Base-by-base conservation (phyloP, 1,140 invertebrate genomes). In the Drosophila sproati region DNA sequence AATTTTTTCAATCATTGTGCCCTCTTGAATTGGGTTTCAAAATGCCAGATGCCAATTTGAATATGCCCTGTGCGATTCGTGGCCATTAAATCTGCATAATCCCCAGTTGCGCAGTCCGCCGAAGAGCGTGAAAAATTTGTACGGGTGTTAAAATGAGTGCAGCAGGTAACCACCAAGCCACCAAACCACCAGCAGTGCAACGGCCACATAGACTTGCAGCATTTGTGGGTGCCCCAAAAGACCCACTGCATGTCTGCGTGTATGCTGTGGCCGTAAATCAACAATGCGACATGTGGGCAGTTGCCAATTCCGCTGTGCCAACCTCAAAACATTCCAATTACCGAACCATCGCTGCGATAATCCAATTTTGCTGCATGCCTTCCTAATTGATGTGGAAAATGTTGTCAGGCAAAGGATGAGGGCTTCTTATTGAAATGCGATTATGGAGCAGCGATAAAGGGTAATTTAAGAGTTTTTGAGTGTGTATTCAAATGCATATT, bases 1-100 rank as follows among this genome's bases (percentile, higher is more conserved):
- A 80, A 61, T 73, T 70, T 87, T 71, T 82, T 78, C 82, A 87
- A 87, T 82, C 72, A 82, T 31, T 83, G 34, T 6, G 29, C 52
- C 31, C 50, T 10, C 69, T 51, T 48, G 50, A 73, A 68, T 52
- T 62, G 52, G 12, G 7, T 12, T 39, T 41, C 6, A 7, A 37
- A 39, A 31, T 35, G 47, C 60, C 64, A 41, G 35, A 48, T 74
- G 64, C 43, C 57, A 61, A 64, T 64, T 54, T 59, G 57, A 72
- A 64, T 60, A 37, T 72, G 32, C 60, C 32, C 39, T 3, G 35
- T 64, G 59, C 34, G 51, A 57, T 39, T 59, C 34, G 47, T 43
- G 48, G 50, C 61, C 51, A 64, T 66, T 72, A 64, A 67, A 68
- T 45, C 41, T 5, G 32, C 63, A 47, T 77, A 69, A 74, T 63